phyloP scores from a whole-genome alignment of 2,113 vertebrate species.

The Eurypyga helias region DNA sequence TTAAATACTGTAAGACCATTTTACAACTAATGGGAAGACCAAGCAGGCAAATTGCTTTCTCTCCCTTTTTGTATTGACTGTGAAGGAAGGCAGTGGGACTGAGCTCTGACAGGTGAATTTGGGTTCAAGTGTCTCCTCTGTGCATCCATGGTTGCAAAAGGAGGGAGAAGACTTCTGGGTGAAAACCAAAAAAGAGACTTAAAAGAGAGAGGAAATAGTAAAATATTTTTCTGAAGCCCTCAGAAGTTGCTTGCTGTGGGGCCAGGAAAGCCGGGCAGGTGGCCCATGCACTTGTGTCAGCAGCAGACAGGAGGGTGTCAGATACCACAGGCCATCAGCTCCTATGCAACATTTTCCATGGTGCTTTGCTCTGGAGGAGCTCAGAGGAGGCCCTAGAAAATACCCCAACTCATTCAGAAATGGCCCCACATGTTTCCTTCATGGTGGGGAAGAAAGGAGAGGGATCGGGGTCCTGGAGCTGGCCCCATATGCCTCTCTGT shows the following conservation, averaged over 20 bases:
- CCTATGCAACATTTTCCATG: not conserved
- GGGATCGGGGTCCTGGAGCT: rapidly evolving
- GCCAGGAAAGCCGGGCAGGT: not conserved
- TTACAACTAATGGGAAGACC: not conserved
- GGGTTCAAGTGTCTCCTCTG: not conserved
- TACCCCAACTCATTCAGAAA: not conserved
- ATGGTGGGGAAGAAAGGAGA: not conserved
- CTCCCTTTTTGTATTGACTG: not conserved
- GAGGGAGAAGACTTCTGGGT: not conserved
- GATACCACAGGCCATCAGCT: not conserved
- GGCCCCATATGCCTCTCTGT: not conserved
- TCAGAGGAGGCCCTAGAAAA: not conserved
- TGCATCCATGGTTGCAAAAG: not conserved
- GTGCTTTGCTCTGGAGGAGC: not conserved
- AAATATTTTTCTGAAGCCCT: not conserved
- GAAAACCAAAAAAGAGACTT: not conserved
- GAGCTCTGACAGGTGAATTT: not conserved
- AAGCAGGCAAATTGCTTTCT: not conserved
- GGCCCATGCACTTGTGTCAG: not conserved
- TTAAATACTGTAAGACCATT: not conserved
- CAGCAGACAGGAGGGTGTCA: not conserved
- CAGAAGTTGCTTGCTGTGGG: not conserved
- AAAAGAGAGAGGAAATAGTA: not conserved
- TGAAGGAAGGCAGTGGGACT: not conserved
- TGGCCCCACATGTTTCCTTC: not conserved